Evolutionary conservation across 2,797 vertebrate genomes (phyloP).

Genomic region (Triplophysa bombifrons): DNA sequence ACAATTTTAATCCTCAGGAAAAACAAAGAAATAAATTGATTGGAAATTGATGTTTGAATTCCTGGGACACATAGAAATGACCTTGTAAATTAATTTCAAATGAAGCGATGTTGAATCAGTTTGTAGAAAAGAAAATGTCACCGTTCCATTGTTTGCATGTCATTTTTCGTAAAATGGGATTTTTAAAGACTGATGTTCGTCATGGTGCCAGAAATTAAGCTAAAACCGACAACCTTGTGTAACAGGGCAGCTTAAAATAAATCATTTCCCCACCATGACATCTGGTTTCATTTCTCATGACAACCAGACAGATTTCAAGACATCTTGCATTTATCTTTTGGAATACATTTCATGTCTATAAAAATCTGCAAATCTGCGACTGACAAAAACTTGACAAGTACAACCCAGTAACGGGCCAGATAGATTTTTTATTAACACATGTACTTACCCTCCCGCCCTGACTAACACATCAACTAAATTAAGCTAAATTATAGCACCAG

Average conservation of each 20-base stretch:
- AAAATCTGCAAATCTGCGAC: neutral
- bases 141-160: neutral
- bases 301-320: too few relatives aligned
- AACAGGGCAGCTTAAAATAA: constrained; percentile 46
- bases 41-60: neutral
- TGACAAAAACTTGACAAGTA: constrained; percentile 33
- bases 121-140: neutral
- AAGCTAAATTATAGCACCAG: constrained; percentile 73
- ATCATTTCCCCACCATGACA: constrained; percentile 32
- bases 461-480: constrained; percentile 63
- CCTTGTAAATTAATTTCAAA: neutral
- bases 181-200: neutral
- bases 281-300: neutral
- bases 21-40: constrained; percentile 19
- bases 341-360: neutral
- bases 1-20: neutral
- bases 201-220: constrained; percentile 46
- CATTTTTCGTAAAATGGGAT: constrained; percentile 26
- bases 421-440: constrained; percentile 75
- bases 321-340: neutral
- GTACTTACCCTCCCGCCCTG: constrained; percentile 68
- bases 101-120: neutral
- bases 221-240: constrained; percentile 14
- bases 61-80: neutral
- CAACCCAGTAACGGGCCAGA: constrained; percentile 68